Conservation (phyloP, 1,140 invertebrate species). For the Dryas iulia region DNA sequence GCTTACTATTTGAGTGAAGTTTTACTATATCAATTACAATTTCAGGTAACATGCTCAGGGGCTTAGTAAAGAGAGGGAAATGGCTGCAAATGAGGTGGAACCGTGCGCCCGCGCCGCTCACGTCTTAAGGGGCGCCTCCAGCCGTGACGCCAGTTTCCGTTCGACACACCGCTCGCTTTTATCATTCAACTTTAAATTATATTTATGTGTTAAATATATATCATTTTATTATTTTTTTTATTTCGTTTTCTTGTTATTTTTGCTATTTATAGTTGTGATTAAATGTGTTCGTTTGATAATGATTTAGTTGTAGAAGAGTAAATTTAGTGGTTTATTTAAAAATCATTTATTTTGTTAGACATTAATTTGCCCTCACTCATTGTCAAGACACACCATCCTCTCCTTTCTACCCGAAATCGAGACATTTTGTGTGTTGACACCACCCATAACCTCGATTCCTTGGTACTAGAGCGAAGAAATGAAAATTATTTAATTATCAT, state of each 20-base stretch:
- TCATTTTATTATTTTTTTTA: neutral
- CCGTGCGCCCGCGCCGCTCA: slow-evolving; percentile 44
- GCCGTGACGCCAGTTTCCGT: slow-evolving; percentile 69
- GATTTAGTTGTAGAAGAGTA: neutral
- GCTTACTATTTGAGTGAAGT: neutral
- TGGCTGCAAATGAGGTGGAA: slow-evolving; percentile 66
- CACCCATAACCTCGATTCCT: too few species aligned
- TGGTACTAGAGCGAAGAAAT: too few species aligned
- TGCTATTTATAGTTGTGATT: neutral
- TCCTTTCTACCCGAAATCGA: too few species aligned
- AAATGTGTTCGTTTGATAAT: neutral
- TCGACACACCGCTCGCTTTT: slow-evolving; percentile 45
- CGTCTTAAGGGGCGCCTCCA: slow-evolving; percentile 63
- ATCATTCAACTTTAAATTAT: slow-evolving; percentile 5
- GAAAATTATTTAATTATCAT: too few species aligned
- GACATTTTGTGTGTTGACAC: too few species aligned
- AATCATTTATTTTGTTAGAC: neutral
- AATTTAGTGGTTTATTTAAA: slow-evolving; percentile 1
- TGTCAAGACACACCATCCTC: too few species aligned
- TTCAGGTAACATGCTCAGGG: slow-evolving; percentile 29
- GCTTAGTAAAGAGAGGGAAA: slow-evolving; percentile 45
- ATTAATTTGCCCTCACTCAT: neutral
- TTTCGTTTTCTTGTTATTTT: neutral
- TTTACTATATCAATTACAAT: slow-evolving; percentile 25
- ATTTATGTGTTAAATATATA: neutral